phyloP scores from a whole-genome alignment of 2,797 vertebrate species.

The Pipistrellus kuhlii region DNA sequence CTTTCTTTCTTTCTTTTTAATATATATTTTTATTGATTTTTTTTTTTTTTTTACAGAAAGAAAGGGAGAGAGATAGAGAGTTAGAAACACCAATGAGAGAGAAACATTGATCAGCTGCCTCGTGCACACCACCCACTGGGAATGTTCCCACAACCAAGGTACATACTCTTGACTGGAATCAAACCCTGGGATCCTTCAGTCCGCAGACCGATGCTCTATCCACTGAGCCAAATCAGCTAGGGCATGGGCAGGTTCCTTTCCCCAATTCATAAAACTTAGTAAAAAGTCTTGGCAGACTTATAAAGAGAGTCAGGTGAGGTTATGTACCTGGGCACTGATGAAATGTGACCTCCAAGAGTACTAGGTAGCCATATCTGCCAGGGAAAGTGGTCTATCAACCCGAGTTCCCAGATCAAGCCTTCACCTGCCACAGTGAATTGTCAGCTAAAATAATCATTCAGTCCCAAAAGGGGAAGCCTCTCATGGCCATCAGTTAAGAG shows the following conservation, averaged over 20 bases:
- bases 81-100: no score
- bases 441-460: constrained; percentile 24
- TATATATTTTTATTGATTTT: no score
- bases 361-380: background rate
- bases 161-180: no score
- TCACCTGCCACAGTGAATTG: background rate
- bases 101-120: no score
- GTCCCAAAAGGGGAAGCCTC: constrained; percentile 58
- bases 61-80: no score
- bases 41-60: no score
- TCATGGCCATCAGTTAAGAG: constrained; percentile 36
- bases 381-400: background rate
- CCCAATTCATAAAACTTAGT: background rate
- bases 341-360: background rate
- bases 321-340: background rate
- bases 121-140: no score
- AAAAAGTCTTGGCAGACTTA: background rate
- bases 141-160: no score
- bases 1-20: no score
- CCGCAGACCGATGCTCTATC: no score
- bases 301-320: background rate
- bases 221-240: no score
- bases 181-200: no score
- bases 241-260: background rate
- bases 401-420: background rate